Evolutionary conservation across 2,888 invertebrate species (phyloP).

Genomic region (Amaurobius ferox): DNA sequence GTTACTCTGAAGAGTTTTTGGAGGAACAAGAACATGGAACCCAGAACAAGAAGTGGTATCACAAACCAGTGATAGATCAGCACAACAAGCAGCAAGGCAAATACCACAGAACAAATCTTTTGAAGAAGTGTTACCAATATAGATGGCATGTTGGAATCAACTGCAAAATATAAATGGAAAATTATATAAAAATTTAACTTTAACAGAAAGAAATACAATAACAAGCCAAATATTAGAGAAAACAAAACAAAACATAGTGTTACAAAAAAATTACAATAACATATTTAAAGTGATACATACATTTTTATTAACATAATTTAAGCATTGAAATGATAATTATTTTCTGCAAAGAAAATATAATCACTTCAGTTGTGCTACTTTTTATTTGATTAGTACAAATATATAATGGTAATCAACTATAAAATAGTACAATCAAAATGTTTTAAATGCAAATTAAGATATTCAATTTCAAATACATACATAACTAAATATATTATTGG

Average conservation of each 20-base stretch:
- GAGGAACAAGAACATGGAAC: conserved; percentile 79
- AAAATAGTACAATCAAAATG: too few relatives aligned
- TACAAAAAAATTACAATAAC: neutral
- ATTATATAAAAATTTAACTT: neutral
- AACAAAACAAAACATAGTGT: neutral
- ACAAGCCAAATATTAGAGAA: neutral
- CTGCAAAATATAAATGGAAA: conserved; percentile 76
- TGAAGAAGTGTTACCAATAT: conserved; percentile 81
- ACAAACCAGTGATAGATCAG: conserved; percentile 89
- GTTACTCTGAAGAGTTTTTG: conserved; percentile 79
- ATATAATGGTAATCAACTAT: too few relatives aligned
- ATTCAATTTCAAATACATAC: too few relatives aligned
- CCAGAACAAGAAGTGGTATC: conserved; percentile 87
- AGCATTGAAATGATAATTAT: too few relatives aligned
- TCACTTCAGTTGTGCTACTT: too few relatives aligned
- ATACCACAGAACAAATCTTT: conserved; percentile 84
- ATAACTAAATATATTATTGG: too few relatives aligned
- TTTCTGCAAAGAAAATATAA: too few relatives aligned
- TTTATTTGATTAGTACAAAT: too few relatives aligned
- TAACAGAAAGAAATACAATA: neutral
- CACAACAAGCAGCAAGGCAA: conserved; percentile 91
- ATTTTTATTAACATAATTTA: too few relatives aligned
- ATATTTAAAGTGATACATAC: neutral
- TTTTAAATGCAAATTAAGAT: too few relatives aligned
- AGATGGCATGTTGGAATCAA: conserved; percentile 81